A percentile compares a stretch with the other conserved stretches of the same genome.
Evolutionary conservation across 2,113 vertebrate species (phyloP).

Genomic region (Phylloscopus trochilus): DNA sequence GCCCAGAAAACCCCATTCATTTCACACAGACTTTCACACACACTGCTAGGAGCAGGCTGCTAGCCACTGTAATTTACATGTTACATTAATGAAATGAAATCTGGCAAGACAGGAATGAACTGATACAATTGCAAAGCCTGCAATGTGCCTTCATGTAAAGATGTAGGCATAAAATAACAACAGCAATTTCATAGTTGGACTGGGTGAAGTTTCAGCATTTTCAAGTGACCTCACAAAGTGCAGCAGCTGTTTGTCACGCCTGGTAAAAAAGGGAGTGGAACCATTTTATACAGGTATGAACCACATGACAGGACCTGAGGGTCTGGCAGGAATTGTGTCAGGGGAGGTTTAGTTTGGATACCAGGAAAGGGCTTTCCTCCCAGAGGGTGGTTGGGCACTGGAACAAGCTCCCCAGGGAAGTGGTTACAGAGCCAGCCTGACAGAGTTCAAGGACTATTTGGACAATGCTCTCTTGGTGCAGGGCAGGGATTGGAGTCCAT

Average conservation of each 20-base stretch:
- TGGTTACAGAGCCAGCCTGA: not conserved
- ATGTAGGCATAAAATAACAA: not conserved
- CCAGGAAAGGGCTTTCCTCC: not conserved
- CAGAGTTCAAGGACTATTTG: not conserved
- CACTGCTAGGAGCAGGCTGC: not conserved
- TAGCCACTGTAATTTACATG: not conserved
- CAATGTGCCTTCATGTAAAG: not conserved
- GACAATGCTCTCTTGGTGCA: not conserved
- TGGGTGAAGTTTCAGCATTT: not conserved
- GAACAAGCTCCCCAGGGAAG: not conserved
- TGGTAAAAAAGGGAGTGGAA: not conserved
- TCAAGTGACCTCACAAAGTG: not conserved
- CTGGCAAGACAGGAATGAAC: not conserved
- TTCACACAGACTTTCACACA: not conserved
- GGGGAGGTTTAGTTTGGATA: not conserved
- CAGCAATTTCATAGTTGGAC: not conserved
- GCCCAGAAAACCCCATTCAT: not conserved
- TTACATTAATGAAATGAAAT: not conserved
- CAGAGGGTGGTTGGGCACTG: not conserved
- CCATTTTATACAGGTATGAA: not conserved
- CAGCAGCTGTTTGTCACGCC: not conserved
- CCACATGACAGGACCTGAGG: not conserved
- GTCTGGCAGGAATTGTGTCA: not conserved
- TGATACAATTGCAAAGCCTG: not conserved
- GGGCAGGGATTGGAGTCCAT: not conserved